Percentiles rank a stretch among this genome's conserved stretches.
These are phyloP conservation scores for Panagrolaimus sp. DNA, from an alignment of 1,140 invertebrate genomes.

Conservation along the genomic window DNA sequence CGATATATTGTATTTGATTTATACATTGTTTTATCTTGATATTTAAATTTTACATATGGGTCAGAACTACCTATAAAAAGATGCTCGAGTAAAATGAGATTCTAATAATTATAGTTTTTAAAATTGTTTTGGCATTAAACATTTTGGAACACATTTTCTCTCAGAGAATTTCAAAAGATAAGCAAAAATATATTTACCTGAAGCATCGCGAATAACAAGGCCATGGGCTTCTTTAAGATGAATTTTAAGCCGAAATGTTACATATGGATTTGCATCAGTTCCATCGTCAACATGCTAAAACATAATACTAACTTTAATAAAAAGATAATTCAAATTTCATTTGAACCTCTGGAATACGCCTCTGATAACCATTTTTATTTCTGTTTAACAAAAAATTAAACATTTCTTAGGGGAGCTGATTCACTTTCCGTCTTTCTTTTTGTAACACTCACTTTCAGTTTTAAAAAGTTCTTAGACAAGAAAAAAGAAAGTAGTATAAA, in stretches of 20 bases:
- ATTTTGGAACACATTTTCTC: no score
- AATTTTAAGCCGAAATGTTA: slow-evolving; percentile 41
- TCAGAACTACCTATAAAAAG: slow-evolving; percentile 56
- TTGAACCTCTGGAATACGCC: neutral
- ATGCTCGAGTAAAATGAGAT: no score
- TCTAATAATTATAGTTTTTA: no score
- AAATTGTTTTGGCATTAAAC: no score
- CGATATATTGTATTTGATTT: slow-evolving; percentile 61
- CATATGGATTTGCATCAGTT: slow-evolving; percentile 21
- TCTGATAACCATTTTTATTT: neutral
- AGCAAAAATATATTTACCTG: slow-evolving; percentile 26
- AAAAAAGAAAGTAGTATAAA: no score
- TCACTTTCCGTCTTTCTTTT: no score
- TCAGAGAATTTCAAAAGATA: no score
- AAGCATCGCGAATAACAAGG: slow-evolving; percentile 49
- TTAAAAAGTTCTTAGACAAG: no score
- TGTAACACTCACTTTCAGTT: no score
- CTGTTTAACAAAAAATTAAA: neutral
- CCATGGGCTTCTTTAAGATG: slow-evolving; percentile 47
- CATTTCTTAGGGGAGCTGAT: neutral
- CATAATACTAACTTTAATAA: no score
- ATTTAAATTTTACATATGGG: slow-evolving; percentile 63
- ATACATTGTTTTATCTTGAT: slow-evolving; percentile 58
- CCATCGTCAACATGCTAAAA: neutral
- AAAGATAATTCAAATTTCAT: neutral